A percentile compares a stretch with the other conserved stretches of the same genome.
These are phyloP conservation scores for Rotaria macrura DNA, from an alignment of 2,888 invertebrate species.

Conservation along the genomic window DNA sequence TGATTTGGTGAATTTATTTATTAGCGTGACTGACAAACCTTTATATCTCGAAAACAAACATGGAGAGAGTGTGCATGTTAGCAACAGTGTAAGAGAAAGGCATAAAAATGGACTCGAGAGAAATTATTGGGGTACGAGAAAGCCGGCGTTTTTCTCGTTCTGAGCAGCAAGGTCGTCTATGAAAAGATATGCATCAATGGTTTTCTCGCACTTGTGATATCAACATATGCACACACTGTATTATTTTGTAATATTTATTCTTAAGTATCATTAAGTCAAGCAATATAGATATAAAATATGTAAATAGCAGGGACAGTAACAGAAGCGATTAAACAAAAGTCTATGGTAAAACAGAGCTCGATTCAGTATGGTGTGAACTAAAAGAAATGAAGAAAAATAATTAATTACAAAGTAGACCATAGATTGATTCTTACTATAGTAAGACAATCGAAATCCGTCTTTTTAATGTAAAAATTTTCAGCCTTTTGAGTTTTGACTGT, in stretches of 20 bases:
- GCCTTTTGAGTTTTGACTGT: not conserved
- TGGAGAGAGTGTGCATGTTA: not conserved
- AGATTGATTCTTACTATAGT: not conserved
- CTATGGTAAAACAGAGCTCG: not conserved
- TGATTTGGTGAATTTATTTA: not conserved
- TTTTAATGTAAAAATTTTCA: not conserved
- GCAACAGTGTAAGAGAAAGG: not conserved
- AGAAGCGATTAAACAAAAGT: not conserved
- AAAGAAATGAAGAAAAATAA: not conserved
- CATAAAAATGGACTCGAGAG: not conserved
- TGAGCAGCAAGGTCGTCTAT: not conserved
- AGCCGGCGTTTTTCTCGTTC: not conserved
- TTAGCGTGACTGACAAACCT: not conserved
- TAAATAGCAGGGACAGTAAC: not conserved
- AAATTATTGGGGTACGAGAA: no score
- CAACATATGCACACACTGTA: not conserved
- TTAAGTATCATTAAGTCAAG: not conserved
- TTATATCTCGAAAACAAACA: not conserved
- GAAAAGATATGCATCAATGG: not conserved
- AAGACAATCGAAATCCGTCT: not conserved
- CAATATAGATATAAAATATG: not conserved
- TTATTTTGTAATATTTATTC: not conserved
- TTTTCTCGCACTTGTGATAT: not conserved
- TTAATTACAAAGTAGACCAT: no score
- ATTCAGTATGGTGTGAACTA: not conserved